phyloP scores from a whole-genome alignment of 2,797 vertebrate genomes.

The Schizothorax lantsangensis region DNA sequence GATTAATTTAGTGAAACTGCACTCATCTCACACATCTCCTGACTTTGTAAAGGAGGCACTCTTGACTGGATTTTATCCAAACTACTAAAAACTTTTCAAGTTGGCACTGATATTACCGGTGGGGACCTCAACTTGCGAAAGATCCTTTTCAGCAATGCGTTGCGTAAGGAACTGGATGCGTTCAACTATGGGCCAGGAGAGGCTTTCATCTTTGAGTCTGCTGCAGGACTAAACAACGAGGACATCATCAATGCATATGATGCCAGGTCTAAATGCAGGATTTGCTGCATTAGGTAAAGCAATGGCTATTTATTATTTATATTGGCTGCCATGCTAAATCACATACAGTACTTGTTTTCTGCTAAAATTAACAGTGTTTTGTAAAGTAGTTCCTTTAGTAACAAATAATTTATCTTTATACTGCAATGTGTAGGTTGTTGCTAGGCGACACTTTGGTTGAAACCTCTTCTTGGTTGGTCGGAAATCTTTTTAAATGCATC shows the following conservation, averaged over 20 bases:
- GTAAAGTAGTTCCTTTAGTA: too few species aligned
- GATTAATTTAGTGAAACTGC: neutral
- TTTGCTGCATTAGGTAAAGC: too few species aligned
- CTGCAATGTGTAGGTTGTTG: too few species aligned
- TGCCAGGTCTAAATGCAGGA: too few species aligned
- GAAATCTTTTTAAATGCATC: neutral
- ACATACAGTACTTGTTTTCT: too few species aligned
- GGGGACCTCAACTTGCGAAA: neutral
- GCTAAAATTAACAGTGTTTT: too few species aligned
- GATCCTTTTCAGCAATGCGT: neutral
- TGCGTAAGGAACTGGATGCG: neutral
- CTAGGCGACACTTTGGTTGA: neutral
- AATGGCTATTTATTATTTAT: too few species aligned
- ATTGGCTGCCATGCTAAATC: too few species aligned
- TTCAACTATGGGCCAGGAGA: conserved; percentile 5
- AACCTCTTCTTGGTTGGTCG: neutral
- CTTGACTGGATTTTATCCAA: neutral
- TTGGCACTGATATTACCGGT: neutral
- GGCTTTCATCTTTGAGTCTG: neutral
- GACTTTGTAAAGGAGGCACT: neutral
- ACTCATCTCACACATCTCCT: neutral
- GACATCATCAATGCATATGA: neutral
- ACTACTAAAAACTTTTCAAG: neutral
- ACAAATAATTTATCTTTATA: too few species aligned
- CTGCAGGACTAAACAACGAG: neutral